phyloP scores from a whole-genome alignment of 35 echinoderm and acorn worm genomes.

The Amphiura filiformis region DNA sequence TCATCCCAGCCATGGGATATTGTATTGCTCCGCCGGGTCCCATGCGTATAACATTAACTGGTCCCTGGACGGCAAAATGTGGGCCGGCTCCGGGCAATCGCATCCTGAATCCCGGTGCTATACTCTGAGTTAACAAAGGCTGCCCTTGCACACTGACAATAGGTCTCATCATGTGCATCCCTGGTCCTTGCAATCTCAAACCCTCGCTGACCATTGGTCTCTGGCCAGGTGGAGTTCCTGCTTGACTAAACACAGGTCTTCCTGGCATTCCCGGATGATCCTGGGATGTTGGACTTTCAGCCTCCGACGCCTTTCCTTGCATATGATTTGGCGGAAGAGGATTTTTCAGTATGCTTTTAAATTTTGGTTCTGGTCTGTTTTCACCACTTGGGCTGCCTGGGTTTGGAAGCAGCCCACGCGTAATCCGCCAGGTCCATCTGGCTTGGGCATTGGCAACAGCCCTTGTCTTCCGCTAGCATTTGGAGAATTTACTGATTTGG shows the following conservation, averaged over 20 bases:
- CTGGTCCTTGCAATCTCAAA: conserved; percentile 14
- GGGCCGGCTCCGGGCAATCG: conserved; percentile 39
- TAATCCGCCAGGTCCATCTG: background rate
- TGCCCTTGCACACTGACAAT: conserved; percentile 48
- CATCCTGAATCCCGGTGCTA: conserved; percentile 56
- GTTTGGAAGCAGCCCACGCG: background rate
- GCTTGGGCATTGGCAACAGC: background rate
- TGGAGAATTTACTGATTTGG: background rate
- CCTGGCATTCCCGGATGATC: background rate
- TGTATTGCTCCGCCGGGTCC: conserved; percentile 34
- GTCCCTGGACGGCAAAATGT: conserved; percentile 17
- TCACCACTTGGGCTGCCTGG: background rate
- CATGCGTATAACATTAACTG: conserved; percentile 21
- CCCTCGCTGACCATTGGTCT: conserved; percentile 18
- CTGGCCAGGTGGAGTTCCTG: background rate
- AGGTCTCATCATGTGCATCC: conserved; percentile 69
- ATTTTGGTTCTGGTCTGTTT: background rate
- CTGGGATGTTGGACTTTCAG: background rate
- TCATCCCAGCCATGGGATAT: conserved; percentile 43
- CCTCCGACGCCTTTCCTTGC: background rate
- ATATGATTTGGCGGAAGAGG: background rate
- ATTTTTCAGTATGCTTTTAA: background rate
- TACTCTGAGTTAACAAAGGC: conserved; percentile 56
- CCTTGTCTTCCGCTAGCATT: background rate
- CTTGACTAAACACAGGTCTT: background rate